Evolutionary conservation across 23 tunicate species (phyloP), one percentile per base, ranked within the genome.

Genomic region (Clavelina lepadiformis): DNA sequence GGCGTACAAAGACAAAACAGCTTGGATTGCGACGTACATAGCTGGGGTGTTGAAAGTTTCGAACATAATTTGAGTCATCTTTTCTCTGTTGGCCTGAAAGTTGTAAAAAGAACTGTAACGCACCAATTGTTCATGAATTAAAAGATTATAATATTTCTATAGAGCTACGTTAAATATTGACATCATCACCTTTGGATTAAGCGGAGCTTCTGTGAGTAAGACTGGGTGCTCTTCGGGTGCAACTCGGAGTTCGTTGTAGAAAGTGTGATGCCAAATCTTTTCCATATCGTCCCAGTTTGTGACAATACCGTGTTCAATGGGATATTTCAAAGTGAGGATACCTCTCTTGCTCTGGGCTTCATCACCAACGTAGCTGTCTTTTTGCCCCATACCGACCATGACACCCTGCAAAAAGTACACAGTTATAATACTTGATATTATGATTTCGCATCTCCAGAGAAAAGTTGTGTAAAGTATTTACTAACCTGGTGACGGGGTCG

Each of bases 251-350:
- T 80, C 87, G 46, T 86, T 86, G 95, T 86, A 86, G 86, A 86
- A 86, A 28, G 95, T 86, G 80, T 86, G 95, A 86, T 86, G 95
- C 95, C 95, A 86, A 80, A 86, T 86, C 80, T 87, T 87, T 58
- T 87, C 96, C 96, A 87, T 87, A 51, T 87, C 96, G 71, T 87
- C 96, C 87, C 87, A 82, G 82, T 82, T 82, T 35, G 91, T 82
- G 68, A 82, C 50, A 75, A 82, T 82, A 20, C 91, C 91, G 82
- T 82, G 91, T 30, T 82, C 91, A 37, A 82, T 82, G 38, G 91
- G 91, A 41, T 82, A 82, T 61, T 80, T 80, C 63, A 80, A 47
- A 22, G 87, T 80, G 64, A 80, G 71, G 74, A 80, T 80, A 63
- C 91, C 91, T 33, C 91, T 56, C 51, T 82, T 82, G 75, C 75